Evolutionary conservation across 2,888 invertebrate genomes (phyloP).

Genomic region (Buathra laborator): DNA sequence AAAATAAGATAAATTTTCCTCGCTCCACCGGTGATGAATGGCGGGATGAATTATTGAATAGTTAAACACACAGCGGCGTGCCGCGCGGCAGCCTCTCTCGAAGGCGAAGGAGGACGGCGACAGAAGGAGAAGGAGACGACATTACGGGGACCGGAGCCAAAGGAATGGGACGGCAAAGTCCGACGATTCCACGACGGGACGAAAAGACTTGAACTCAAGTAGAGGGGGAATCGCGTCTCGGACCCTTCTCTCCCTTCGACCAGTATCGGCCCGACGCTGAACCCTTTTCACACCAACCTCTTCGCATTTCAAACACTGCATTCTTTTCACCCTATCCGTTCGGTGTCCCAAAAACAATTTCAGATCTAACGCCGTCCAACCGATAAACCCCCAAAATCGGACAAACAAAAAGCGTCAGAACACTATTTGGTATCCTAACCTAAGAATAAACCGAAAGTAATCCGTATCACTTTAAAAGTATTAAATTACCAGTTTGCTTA

Average conservation of each 20-base stretch:
- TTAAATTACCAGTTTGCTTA: constrained; percentile 7
- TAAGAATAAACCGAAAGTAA: too few relatives aligned
- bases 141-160: constrained; percentile 23
- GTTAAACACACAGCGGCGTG: constrained; percentile 81
- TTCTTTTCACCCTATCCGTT: neutral
- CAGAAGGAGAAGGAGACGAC: constrained; percentile 34
- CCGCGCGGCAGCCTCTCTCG: constrained; percentile 41
- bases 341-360: neutral
- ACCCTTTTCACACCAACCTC: constrained; percentile 46
- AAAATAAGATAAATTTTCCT: constrained; percentile 82
- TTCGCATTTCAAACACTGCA: constrained; percentile 1
- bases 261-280: constrained; percentile 21
- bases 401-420: neutral
- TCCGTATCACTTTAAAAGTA: neutral
- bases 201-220: constrained; percentile 28
- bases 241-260: constrained; percentile 26
- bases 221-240: constrained; percentile 18
- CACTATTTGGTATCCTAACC: too few relatives aligned
- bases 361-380: neutral
- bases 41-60: constrained; percentile 83
- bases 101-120: constrained; percentile 50
- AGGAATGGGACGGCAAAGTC: constrained; percentile 44
- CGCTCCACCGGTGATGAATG: constrained; percentile 82
- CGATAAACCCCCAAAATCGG: neutral
- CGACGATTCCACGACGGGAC: constrained; percentile 47